phyloP scores from a whole-genome alignment of 1,140 invertebrate species.

The Philotrypesis tridentata region DNA sequence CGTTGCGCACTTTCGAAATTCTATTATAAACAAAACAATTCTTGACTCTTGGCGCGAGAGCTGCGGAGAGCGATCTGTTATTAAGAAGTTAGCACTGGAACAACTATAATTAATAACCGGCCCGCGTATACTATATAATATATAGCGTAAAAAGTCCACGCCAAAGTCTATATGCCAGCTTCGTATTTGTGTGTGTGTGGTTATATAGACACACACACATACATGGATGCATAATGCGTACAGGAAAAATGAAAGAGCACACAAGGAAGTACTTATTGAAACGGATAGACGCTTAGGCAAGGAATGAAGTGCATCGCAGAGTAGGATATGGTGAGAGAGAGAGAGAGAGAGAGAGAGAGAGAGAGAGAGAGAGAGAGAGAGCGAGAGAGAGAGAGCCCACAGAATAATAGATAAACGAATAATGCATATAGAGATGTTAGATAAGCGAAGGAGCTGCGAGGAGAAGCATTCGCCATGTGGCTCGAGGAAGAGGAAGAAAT shows the following conservation, averaged over 20 bases:
- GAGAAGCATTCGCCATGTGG: background rate
- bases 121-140: too few species aligned
- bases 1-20: too few species aligned
- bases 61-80: background rate
- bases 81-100: background rate
- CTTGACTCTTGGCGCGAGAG: background rate
- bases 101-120: background rate
- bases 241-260: background rate
- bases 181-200: too few species aligned
- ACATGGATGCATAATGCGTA: too few species aligned
- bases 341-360: background rate
- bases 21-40: too few species aligned
- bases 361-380: background rate
- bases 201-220: background rate
- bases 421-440: background rate
- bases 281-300: background rate
- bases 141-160: too few species aligned
- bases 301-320: too few species aligned
- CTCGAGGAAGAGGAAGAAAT: background rate
- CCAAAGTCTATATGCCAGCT: too few species aligned
- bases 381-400: too few species aligned
- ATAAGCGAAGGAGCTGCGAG: background rate
- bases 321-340: too few species aligned
- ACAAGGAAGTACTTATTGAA: background rate
- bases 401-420: constrained; percentile 10